Evolutionary conservation across 2,888 invertebrate species (phyloP).

Genomic region (Byasa hedistus): DNA sequence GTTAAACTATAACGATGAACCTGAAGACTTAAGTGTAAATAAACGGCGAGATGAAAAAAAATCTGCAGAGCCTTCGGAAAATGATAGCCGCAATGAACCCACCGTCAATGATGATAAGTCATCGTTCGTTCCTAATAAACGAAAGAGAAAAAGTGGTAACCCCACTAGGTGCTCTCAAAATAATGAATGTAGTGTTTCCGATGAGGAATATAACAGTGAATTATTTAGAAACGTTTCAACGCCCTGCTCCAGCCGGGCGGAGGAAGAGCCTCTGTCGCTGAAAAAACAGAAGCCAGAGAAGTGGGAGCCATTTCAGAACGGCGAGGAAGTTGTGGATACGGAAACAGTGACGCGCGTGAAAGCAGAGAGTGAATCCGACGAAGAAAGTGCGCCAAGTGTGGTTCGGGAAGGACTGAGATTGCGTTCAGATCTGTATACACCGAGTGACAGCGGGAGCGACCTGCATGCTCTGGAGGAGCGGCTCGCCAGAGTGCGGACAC

Average conservation of each 20-base stretch:
- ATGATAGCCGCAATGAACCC: slow-evolving; percentile 54
- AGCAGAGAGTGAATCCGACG: slow-evolving; percentile 76
- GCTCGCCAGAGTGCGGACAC: slow-evolving; percentile 75
- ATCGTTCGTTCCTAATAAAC: slow-evolving; percentile 80
- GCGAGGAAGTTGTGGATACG: slow-evolving; percentile 67
- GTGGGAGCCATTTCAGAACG: slow-evolving; percentile 72
- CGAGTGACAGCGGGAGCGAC: slow-evolving; percentile 75
- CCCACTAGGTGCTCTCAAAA: slow-evolving; percentile 86
- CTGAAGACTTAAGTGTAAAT: slow-evolving; percentile 85
- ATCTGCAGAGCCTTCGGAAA: slow-evolving; percentile 58
- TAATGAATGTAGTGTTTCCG: slow-evolving; percentile 72
- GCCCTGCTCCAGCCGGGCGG: slow-evolving; percentile 62
- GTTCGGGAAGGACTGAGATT: slow-evolving; percentile 72
- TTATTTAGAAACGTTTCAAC: slow-evolving; percentile 70
- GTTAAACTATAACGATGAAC: slow-evolving; percentile 78
- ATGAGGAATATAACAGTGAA: slow-evolving; percentile 71
- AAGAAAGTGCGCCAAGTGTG: slow-evolving; percentile 73
- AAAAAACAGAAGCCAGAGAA: slow-evolving; percentile 74
- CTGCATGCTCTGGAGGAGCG: slow-evolving; percentile 75
- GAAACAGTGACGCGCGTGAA: slow-evolving; percentile 67
- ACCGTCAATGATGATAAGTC: slow-evolving; percentile 71
- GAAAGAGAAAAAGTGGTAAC: slow-evolving; percentile 90
- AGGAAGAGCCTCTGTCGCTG: slow-evolving; percentile 69
- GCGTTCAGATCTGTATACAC: slow-evolving; percentile 73
- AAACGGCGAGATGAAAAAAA: slow-evolving; percentile 82